Evolutionary conservation across 2,888 invertebrate genomes (phyloP), one percentile per base, ranked within the genome.

Genomic region (Drosophila prostipennis): DNA sequence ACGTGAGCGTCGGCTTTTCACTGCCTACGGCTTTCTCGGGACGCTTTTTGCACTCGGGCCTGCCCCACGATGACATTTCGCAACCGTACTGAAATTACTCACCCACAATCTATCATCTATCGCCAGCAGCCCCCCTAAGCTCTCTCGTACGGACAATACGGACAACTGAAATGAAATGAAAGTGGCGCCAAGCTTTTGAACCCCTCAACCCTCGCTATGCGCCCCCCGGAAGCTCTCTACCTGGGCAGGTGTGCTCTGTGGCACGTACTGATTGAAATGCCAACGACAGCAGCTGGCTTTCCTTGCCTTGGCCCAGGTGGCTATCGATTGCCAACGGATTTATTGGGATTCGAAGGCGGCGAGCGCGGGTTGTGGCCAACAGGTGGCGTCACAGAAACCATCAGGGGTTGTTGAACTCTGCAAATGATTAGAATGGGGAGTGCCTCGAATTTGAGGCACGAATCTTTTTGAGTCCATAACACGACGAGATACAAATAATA

Each of bases 1-100:
- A 63, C 61, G 61, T 63, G 61, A 63, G 61, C 23, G 60, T 14
- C 26, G 29, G 58, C 61, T 48, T 39, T 61, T 58, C 54, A 54
- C 16, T 53, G 57, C 54, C 57, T 58, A 32, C 53, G 54, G 54
- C 53, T 40, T 58, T 53, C 39, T 29, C 39, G 53, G 19, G 10
- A 19, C 42, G 26, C 40, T 42, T 16, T 42, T 43, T 32, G 36
- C 53, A 46, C 48, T 46, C 32, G 46, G 46, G 29, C 51, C 26
- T 19, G 51, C 37, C 51, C 16, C 56, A 51, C 56, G 16, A 19
- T 39, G 29, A 19, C 39, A 39, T 48, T 48, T 39, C 53, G 53
- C 40, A 32, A 40, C 54, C 39, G 39, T 39, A 40, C 26, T 26
- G 26, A 5, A 26, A 26, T 54, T 54, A 58, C 54, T 58, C 57